Conservation (phyloP, 2,113 vertebrate genomes). For the Meleagris gallopavo region DNA sequence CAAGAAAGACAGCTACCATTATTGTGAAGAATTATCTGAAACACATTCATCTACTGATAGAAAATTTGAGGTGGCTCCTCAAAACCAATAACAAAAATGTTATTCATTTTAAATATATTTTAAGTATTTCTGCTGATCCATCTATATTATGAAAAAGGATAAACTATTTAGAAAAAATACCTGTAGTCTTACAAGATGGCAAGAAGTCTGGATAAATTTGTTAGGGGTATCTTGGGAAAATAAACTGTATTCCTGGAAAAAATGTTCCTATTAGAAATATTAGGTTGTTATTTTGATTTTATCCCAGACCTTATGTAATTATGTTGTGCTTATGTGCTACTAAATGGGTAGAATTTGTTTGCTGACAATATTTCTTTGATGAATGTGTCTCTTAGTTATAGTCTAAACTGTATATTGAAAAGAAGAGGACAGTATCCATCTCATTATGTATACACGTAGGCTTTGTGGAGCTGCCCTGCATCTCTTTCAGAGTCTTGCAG, state of each 20-base stretch:
- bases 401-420: neutral
- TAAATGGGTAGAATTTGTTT: neutral
- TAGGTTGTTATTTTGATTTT: neutral
- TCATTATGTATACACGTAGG: neutral
- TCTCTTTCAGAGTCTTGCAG: neutral
- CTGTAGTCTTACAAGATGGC: neutral
- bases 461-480: neutral
- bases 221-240: neutral
- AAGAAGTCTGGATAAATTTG: neutral
- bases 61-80: neutral
- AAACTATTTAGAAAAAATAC: neutral
- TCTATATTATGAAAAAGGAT: neutral
- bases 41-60: neutral
- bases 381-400: neutral
- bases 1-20: accelerated
- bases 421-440: neutral
- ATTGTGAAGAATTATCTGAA: neutral
- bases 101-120: neutral
- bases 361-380: neutral
- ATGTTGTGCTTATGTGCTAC: neutral
- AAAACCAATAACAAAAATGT: neutral
- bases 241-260: neutral
- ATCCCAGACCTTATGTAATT: neutral
- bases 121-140: neutral
- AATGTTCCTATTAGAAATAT: neutral